These are phyloP conservation scores for Calephelis perditalis DNA, from an alignment of 2,888 invertebrate species.

Conservation along the genomic window DNA sequence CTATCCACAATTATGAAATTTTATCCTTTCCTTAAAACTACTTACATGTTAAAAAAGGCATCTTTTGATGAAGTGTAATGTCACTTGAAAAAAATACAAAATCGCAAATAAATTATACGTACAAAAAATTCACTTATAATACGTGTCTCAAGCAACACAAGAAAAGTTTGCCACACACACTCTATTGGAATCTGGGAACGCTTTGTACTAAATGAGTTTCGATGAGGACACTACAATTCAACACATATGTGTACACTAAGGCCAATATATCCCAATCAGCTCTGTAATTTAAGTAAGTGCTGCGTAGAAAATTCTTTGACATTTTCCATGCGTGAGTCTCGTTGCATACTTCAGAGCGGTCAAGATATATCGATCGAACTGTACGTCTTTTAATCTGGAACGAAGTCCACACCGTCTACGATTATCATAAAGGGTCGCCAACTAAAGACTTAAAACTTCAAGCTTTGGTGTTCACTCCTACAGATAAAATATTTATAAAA, in stretches of 20 bases:
- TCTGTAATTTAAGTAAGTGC: too few species aligned
- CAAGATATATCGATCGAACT: too few species aligned
- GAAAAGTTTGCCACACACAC: constrained; percentile 50
- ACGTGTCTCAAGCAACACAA: constrained; percentile 62
- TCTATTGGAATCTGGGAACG: constrained; percentile 56
- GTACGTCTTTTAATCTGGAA: neutral
- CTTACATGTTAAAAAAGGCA: constrained; percentile 72
- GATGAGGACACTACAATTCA: constrained; percentile 43
- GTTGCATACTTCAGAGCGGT: too few species aligned
- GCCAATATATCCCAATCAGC: too few species aligned
- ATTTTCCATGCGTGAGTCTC: too few species aligned
- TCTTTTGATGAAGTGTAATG: constrained; percentile 60
- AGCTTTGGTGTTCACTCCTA: constrained; percentile 50
- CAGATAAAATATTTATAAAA: constrained; percentile 27
- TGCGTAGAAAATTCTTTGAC: too few species aligned
- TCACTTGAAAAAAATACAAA: constrained; percentile 44
- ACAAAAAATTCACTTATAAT: constrained; percentile 51
- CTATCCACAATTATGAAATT: constrained; percentile 61
- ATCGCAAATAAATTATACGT: constrained; percentile 59
- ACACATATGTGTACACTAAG: neutral
- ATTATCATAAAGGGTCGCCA: constrained; percentile 23
- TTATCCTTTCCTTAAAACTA: constrained; percentile 61
- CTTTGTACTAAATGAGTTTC: constrained; percentile 64
- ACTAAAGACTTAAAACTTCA: constrained; percentile 26
- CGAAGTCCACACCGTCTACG: constrained; percentile 10